Base-by-base conservation (phyloP, 1,140 invertebrate genomes). In the Lepidurus apus region DNA sequence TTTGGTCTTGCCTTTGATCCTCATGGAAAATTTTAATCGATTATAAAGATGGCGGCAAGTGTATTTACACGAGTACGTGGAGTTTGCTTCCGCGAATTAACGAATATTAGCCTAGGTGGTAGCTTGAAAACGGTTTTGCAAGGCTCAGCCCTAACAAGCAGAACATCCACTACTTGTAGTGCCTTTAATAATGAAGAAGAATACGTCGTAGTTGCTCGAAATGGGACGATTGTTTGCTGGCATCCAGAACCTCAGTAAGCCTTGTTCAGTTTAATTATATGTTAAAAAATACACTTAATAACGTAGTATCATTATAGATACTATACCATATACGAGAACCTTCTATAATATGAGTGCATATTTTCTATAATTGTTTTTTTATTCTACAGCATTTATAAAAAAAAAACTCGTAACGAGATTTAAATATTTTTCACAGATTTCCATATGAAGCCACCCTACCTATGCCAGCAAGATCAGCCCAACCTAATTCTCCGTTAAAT, bases 361-460 rank as follows among this genome's bases (percentile, higher is more conserved):
- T 74, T 26, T 73, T 73, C 21, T 5, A 7, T 6, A 3, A 17
- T 73, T 7, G 53, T n/a, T 73, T 73, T 24, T 73, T 73, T 34
- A 3, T 34, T 34, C 3, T 34, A 34, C 34, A 34, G 34, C 0
- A 34, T 34, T 34, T 34, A 4, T 34, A 34, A 34, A 34, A 7
- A 75, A n/a, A 21, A 75, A n/a, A n/a, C 4, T 24, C 26, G 43
- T 11, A 42, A 42, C 13, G 44, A 45, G 11, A 10, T 42, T 77
- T 65, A 5, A 17, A 3, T 43, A 77, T 5, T 76, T 26, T 10
- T 43, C 17, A 45, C 77, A 80, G 88, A 73, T 92, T 94, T 86
- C 95, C 95, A 0, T 98, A 97, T 83, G 93, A 96, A 85, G 90
- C 85, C 82, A 91, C 93, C 9, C 89, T 88, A 83, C 92, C 93